These are phyloP conservation scores for Caenorhabditis sp. DNA, from an alignment of 2,888 invertebrate genomes.

Conservation along the genomic window DNA sequence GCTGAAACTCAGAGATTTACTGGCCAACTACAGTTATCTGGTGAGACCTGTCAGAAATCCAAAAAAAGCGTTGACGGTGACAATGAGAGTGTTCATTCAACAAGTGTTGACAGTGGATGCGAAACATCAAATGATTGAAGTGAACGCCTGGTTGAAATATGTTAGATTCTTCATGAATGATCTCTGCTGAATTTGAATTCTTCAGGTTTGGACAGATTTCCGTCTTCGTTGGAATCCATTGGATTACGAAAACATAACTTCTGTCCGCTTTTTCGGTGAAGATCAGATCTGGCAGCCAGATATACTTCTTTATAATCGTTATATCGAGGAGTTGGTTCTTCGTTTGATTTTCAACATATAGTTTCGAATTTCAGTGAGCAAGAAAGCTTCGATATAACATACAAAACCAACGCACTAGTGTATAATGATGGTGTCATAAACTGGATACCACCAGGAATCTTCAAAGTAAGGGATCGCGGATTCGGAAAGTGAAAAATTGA, in stretches of 20 bases:
- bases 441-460: slow-evolving; percentile 79
- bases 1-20: slow-evolving; percentile 68
- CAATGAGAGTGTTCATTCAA: slow-evolving; percentile 76
- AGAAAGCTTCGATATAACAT: slow-evolving; percentile 77
- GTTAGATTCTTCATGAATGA: slow-evolving; percentile 59
- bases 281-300: slow-evolving; percentile 78
- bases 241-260: slow-evolving; percentile 74
- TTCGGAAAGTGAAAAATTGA: too few species aligned
- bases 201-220: slow-evolving; percentile 75
- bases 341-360: neutral
- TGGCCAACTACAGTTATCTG: slow-evolving; percentile 73
- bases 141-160: slow-evolving; percentile 80
- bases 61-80: slow-evolving; percentile 69
- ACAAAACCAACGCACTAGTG: slow-evolving; percentile 75
- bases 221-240: slow-evolving; percentile 76
- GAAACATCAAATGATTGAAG: slow-evolving; percentile 78
- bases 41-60: slow-evolving; percentile 75
- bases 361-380: slow-evolving; percentile 71
- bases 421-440: slow-evolving; percentile 76
- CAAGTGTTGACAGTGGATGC: slow-evolving; percentile 85
- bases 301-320: slow-evolving; percentile 78
- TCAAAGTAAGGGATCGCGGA: slow-evolving; percentile 47
- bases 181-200: neutral
- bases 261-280: slow-evolving; percentile 73
- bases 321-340: slow-evolving; percentile 55